Percentiles rank a stretch among this genome's conserved stretches.
Evolutionary conservation across 2,797 vertebrate species (phyloP).

Genomic region (Falco novaeseelandiae): DNA sequence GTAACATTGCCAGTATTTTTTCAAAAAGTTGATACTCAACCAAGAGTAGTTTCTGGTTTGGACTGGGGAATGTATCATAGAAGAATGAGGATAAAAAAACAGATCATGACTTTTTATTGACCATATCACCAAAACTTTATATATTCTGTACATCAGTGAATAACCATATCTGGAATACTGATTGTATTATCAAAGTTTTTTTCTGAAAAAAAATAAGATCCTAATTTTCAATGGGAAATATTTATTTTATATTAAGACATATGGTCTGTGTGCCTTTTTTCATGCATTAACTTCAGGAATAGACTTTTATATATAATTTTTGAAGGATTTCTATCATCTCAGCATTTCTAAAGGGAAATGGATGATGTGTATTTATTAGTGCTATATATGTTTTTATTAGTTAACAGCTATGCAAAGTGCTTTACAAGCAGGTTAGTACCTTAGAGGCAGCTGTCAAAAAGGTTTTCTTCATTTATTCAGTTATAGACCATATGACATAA

Average conservation of each 20-base stretch:
- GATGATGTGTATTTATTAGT: neutral
- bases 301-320: neutral
- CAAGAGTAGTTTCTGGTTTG: neutral
- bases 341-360: neutral
- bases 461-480: slow-evolving; percentile 26
- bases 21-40: neutral
- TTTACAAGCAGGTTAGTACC: neutral
- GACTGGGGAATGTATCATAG: neutral
- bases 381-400: neutral
- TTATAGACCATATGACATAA: slow-evolving; percentile 28
- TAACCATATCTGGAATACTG: neutral
- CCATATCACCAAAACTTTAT: neutral
- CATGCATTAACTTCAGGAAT: neutral
- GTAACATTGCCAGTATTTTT: neutral
- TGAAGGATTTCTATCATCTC: neutral
- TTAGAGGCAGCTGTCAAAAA: neutral
- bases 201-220: neutral
- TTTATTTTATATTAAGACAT: neutral
- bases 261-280: neutral
- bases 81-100: neutral
- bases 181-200: neutral
- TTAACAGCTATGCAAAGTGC: neutral
- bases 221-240: neutral
- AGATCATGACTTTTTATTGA: neutral
- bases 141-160: neutral